These are phyloP conservation scores for Limnephilus lunatus DNA, from an alignment of 2,888 invertebrate species.

Conservation along the genomic window DNA sequence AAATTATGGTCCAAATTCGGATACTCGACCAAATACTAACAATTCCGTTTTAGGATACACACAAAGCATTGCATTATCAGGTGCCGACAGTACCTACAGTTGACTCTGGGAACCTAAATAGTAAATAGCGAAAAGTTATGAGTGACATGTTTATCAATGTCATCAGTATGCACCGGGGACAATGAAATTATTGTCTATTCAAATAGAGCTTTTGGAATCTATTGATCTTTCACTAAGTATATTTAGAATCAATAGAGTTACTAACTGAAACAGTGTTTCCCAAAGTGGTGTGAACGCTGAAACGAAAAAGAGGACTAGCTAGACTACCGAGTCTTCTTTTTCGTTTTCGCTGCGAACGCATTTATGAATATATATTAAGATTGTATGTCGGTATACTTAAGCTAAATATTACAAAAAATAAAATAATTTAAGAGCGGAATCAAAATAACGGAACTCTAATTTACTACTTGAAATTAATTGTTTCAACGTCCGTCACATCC, in stretches of 20 bases:
- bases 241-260: not conserved
- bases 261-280: not conserved
- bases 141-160: not conserved
- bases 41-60: not conserved
- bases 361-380: too few species aligned
- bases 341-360: not conserved
- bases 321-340: not conserved
- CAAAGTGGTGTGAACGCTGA: not conserved
- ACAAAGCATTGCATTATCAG: not conserved
- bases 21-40: not conserved
- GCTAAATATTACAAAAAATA: too few species aligned
- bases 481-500: too few species aligned
- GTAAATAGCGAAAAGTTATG: not conserved
- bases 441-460: too few species aligned
- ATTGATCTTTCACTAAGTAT: slow-evolving; percentile 11
- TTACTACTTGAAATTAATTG: too few species aligned
- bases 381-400: not conserved
- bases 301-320: not conserved
- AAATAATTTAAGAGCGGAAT: too few species aligned
- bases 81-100: slow-evolving; percentile 2
- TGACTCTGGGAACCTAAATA: not conserved
- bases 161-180: slow-evolving; percentile 8
- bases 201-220: not conserved
- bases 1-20: not conserved
- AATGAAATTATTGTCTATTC: slow-evolving; percentile 5